phyloP scores from a whole-genome alignment of 2,797 vertebrate genomes.

The Cynodonichthys magdalenae region DNA sequence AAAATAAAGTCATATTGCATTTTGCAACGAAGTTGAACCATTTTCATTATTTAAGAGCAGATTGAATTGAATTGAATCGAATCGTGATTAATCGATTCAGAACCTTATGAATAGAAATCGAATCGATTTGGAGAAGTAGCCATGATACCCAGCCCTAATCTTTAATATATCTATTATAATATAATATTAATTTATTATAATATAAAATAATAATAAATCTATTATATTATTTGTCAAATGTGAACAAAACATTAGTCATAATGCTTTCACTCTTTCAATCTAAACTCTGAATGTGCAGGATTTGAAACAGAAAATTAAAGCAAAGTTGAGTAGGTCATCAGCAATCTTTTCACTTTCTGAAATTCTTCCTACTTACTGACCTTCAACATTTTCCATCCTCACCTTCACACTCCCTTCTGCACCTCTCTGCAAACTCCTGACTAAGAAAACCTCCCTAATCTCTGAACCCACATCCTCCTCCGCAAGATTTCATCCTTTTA shows the following conservation, averaged over 20 bases:
- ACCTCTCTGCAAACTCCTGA: constrained; percentile 44
- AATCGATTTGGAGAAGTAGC: too few species aligned
- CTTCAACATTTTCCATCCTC: constrained; percentile 14
- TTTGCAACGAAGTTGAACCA: too few species aligned
- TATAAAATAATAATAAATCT: too few species aligned
- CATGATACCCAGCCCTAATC: too few species aligned
- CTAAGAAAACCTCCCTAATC: constrained; percentile 53
- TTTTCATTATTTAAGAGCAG: too few species aligned
- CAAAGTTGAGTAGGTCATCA: not conserved
- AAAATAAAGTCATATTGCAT: too few species aligned
- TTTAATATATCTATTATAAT: too few species aligned
- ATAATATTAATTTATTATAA: too few species aligned
- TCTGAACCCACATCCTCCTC: constrained; percentile 40
- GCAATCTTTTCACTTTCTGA: constrained; percentile 15
- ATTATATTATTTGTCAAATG: not conserved
- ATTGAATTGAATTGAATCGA: too few species aligned
- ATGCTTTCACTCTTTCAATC: not conserved
- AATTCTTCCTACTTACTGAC: constrained; percentile 8
- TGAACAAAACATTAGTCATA: not conserved
- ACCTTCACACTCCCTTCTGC: constrained; percentile 15
- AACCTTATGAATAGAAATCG: too few species aligned
- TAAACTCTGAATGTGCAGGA: constrained; percentile 6
- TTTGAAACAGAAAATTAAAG: not conserved
- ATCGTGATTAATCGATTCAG: too few species aligned
- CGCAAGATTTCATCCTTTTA: constrained; percentile 50